A percentile compares a stretch with the other conserved stretches of the same genome.
phyloP scores from a whole-genome alignment of 2,888 invertebrate species.

The Crossocerus cetratus region DNA sequence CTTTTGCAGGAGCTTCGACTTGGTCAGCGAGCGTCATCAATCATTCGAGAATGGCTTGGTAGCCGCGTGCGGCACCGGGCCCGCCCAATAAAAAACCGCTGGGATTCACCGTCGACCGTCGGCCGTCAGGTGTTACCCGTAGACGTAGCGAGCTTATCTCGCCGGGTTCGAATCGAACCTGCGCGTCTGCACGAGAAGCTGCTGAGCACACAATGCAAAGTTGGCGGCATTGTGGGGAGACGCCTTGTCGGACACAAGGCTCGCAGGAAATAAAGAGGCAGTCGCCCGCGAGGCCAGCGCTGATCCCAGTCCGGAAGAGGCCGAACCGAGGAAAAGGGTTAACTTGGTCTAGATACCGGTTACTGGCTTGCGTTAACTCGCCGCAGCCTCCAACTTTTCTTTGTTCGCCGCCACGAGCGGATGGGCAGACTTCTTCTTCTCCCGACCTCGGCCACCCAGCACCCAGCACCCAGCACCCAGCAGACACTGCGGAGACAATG shows the following conservation, averaged over 20 bases:
- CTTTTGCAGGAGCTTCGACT: slow-evolving; percentile 18
- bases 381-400: slow-evolving; percentile 53
- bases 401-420: slow-evolving; percentile 42
- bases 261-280: slow-evolving; percentile 57
- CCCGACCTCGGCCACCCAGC: slow-evolving; percentile 23
- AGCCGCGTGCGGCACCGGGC: slow-evolving; percentile 15
- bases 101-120: slow-evolving; percentile 35
- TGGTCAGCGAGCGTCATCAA: slow-evolving; percentile 51
- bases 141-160: too few species aligned
- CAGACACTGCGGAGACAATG: slow-evolving; percentile 53
- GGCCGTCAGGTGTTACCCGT: slow-evolving; percentile 22
- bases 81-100: slow-evolving; percentile 26
- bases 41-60: slow-evolving; percentile 53
- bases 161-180: neutral
- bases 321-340: slow-evolving; percentile 53
- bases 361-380: slow-evolving; percentile 53
- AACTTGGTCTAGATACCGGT: slow-evolving; percentile 53
- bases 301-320: slow-evolving; percentile 25
- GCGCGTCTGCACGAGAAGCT: neutral
- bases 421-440: slow-evolving; percentile 19
- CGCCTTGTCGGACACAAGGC: slow-evolving; percentile 64
- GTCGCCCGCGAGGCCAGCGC: slow-evolving; percentile 42
- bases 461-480: too few species aligned
- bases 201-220: slow-evolving; percentile 68
- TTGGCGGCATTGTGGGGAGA: slow-evolving; percentile 68